Evolutionary conservation across 2,797 vertebrate genomes (phyloP), one percentile per base, ranked within the genome.

Genomic region (Paramormyrops hopkinsi): DNA sequence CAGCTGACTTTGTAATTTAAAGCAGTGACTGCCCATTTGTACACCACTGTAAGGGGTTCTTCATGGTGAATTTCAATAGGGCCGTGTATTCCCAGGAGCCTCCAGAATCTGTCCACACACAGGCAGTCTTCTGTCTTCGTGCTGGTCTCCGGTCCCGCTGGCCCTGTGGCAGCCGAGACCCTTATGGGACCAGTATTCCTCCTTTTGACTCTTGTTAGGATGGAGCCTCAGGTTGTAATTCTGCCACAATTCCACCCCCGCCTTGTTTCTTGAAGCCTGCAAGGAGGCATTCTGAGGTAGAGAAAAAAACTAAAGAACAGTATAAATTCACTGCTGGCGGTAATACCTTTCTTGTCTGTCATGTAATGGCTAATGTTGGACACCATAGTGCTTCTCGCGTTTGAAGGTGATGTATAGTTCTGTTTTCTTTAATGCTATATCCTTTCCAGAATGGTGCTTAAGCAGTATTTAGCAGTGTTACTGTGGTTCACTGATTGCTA

Each of bases 161-260:
- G 41, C 86, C 53, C 86, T 48, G 69, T 56, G 50, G 69, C 89
- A 89, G 85, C 51, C 73, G n/a, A 54, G 6, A 33, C n/a, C 3
- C 48, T 41, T 8, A 29, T 79, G 51, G 51, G 37, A 41, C 37
- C 9, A 46, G 29, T 48, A 51, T 69, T 17, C 33, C 3, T 48
- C 9, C 37, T 48, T 17, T 79, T 41, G 69, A 87, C 41, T 69
- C 59, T 85, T 87, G 41, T 33, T 9, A 73, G 46, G 89, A 87
- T 2, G 17, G 19, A 89, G 19, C 53, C 79, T 53, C 76, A 6
- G 25, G 83, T 51, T 86, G n/a, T 29, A 69, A 46, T 65, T 88
- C 87, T 69, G 33, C 53, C 53, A 37, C 8, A 29, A n/a, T 12
- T 17, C 25, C 22, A 3, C 84, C 83, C 1, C 82, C n/a, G 3